Evolutionary conservation across 1,140 invertebrate species (phyloP), one percentile per base, ranked within the genome.

Genomic region (Atta cephalotes): DNA sequence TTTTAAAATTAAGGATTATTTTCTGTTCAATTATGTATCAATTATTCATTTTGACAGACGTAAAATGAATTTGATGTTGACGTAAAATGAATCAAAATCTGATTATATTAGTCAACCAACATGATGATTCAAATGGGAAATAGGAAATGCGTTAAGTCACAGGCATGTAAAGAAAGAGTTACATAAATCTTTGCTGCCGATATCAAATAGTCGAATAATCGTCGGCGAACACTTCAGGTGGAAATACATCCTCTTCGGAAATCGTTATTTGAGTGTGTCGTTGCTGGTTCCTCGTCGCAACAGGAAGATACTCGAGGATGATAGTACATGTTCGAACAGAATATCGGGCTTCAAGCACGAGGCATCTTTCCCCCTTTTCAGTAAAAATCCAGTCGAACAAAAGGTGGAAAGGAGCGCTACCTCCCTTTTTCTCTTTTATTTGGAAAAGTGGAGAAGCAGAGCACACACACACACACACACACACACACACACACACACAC

Each of bases 261-360:
- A 80, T 78, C 70, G 63, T 87, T 87, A 72, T 70, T 45, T 49
- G 39, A 70, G 78, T 49, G 63, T 86, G 76, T 88, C 85, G 62
- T 53, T 56, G 85, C 77, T 82, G 72, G 72, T 76, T 49, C 66
- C 28, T 81, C 66, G 77, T 87, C 85, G 53, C 62, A 71, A 71
- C 78, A 25, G 56, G 39, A n/a, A 53, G 72, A 80, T 60, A 74
- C 80, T 74, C 28, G 80, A 31, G 56, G 21, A 76, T 62, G 70
- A 84, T 84, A 74, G 80, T 84, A 74, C 80, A 84, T 62, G 80
- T 76, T 84, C 70, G 58, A 62, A 74, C 70, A 49, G 70, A 76
- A n/a, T 21, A 76, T 58, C n/a, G 21, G 10, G 35, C 35, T 72
- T 72, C 16, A 60, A 70, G 28, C 45, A 49, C 70, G 70, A 76